These are phyloP conservation scores for Petrolisthes cinctipes DNA, from an alignment of 2,888 invertebrate genomes.

Conservation along the genomic window DNA sequence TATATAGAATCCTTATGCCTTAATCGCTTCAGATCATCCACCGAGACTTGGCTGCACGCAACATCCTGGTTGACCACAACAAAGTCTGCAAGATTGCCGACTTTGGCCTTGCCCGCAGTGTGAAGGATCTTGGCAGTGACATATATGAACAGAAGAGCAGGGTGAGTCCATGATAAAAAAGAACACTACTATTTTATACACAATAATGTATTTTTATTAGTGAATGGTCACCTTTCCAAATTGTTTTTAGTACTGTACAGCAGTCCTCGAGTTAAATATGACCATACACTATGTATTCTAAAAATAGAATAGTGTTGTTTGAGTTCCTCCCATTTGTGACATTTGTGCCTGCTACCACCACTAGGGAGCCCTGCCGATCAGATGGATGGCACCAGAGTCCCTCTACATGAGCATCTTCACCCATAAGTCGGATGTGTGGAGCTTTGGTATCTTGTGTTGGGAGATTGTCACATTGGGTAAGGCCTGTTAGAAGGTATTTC, in stretches of 20 bases:
- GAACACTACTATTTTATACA: too few relatives aligned
- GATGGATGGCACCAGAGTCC: slow-evolving; percentile 91
- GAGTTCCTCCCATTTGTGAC: not conserved
- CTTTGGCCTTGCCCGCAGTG: slow-evolving; percentile 85
- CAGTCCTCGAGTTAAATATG: not conserved
- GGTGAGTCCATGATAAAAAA: slow-evolving; percentile 41
- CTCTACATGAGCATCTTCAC: slow-evolving; percentile 83
- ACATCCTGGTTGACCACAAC: slow-evolving; percentile 85
- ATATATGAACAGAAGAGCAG: slow-evolving; percentile 65
- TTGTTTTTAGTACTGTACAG: too few relatives aligned
- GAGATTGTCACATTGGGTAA: slow-evolving; percentile 86
- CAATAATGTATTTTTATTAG: too few relatives aligned
- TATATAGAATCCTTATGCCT: not conserved
- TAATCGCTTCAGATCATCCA: slow-evolving; percentile 80
- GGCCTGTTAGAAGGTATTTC: slow-evolving; percentile 40
- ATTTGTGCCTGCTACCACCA: not conserved
- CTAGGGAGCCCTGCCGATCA: slow-evolving; percentile 77
- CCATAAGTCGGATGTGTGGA: slow-evolving; percentile 87
- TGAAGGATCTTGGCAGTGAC: slow-evolving; percentile 67
- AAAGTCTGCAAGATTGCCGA: slow-evolving; percentile 90
- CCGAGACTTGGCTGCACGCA: slow-evolving; percentile 85
- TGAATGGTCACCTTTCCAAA: too few relatives aligned
- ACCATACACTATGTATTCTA: not conserved
- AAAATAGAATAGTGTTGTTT: not conserved
- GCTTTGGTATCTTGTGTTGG: slow-evolving; percentile 88